Evolutionary conservation across 2,113 vertebrate genomes (phyloP).

Genomic region (Dryoscopus gambensis): DNA sequence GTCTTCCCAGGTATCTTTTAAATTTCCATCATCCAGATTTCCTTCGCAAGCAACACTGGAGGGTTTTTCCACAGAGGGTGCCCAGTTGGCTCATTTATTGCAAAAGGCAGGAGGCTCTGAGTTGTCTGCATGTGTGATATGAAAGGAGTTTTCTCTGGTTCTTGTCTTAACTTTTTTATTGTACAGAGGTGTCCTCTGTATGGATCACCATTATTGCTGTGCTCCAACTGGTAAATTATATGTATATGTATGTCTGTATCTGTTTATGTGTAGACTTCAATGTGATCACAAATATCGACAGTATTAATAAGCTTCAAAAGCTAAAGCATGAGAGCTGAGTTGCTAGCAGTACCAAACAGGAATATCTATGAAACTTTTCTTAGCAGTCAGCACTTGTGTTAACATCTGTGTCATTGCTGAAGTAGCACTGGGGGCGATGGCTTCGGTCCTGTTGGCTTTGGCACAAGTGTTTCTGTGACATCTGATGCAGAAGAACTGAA

Average conservation of each 20-base stretch:
- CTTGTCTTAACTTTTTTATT: background rate
- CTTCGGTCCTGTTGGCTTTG: background rate
- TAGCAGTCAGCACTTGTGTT: background rate
- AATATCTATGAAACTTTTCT: background rate
- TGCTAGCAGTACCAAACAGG: background rate
- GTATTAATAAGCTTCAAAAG: background rate
- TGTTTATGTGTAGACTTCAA: background rate
- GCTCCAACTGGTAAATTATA: background rate
- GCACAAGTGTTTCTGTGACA: background rate
- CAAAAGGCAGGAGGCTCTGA: background rate
- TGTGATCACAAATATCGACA: background rate
- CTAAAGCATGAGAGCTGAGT: background rate
- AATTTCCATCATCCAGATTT: background rate
- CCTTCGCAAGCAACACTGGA: background rate
- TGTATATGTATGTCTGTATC: background rate
- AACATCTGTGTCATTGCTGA: background rate
- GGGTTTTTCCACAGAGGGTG: background rate
- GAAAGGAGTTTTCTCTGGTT: background rate
- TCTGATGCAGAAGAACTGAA: background rate
- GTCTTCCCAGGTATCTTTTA: background rate
- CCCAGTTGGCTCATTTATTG: background rate
- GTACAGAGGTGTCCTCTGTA: background rate
- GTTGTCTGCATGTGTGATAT: rapidly evolving
- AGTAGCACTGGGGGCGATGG: background rate
- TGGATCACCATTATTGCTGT: background rate